Base-by-base conservation (phyloP, 2,797 vertebrate species). In the Coluber constrictor region DNA sequence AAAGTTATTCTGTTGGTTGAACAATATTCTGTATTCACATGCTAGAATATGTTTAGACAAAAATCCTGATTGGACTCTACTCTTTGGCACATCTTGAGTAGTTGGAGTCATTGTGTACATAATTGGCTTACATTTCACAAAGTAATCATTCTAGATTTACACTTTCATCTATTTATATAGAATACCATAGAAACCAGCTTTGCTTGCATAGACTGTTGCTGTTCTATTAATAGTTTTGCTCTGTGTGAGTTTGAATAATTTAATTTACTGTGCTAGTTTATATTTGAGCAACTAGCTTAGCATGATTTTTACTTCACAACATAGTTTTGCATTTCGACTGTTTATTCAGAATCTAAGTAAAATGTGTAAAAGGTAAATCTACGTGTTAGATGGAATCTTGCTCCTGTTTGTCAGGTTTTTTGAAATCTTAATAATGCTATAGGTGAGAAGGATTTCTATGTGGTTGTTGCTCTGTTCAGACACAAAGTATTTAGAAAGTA, bases 201-300 rank as follows among this genome's bases (percentile, higher is more conserved):
- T 96, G 54, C 55, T 70, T 93, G 66, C 91, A 90, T 83, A 18
- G 20, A 20, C 93, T 37, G 18, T 0, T 94, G 79, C 95, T 94
- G 93, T 96, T 92, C 95, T 96, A 32, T 96, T 95, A 96, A 93
- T 95, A 93, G 94, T 94, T 92, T 89, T 96, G 63, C 88, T 93
- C 90, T 93, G 61, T 93, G 83, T 95, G 83, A 92, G 93, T 95
- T 93, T 94, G 15, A 96, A 94, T 95, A 93, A 95, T 96, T 96
- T 94, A 94, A 70, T 95, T 96, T 91, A 94, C 94, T 92, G 93
- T 94, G 70, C 94, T 95, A 89, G 87, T 96, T 93, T 92, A 92
- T 83, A 93, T 86, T 92, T 60, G 93, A 95, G 93, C 93, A 59
- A 29, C 92, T 94, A 90, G 51, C 91, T 92, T 94, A 92, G 90